A percentile compares a stretch with the other conserved stretches of the same genome.
Evolutionary conservation across 2,888 invertebrate genomes (phyloP).

Genomic region (Oxytorus armatus): DNA sequence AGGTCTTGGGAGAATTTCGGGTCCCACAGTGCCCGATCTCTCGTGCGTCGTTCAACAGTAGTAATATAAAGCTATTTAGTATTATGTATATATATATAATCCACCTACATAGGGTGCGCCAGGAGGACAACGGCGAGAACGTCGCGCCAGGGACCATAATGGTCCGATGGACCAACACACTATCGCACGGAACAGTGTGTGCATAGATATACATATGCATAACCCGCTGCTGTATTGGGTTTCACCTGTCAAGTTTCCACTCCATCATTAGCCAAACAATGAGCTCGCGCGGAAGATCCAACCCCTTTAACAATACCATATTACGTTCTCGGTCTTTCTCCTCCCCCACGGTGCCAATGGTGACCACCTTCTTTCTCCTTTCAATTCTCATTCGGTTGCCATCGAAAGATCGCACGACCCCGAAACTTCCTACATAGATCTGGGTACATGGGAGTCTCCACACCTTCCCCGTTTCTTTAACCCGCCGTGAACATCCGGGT

Average conservation of each 20-base stretch:
- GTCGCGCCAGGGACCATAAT: slow-evolving; percentile 60
- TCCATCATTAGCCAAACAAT: slow-evolving; percentile 83
- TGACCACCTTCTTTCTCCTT: too few relatives aligned
- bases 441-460: neutral
- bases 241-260: slow-evolving; percentile 84
- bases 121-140: slow-evolving; percentile 66
- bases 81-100: too few relatives aligned
- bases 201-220: slow-evolving; percentile 31
- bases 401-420: slow-evolving; percentile 5
- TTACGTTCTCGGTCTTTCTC: too few relatives aligned
- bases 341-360: too few relatives aligned
- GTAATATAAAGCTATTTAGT: too few relatives aligned
- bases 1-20: too few relatives aligned
- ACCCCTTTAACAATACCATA: slow-evolving; percentile 67
- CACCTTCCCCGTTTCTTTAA: slow-evolving; percentile 69
- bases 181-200: slow-evolving; percentile 6
- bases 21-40: too few relatives aligned
- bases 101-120: slow-evolving; percentile 68
- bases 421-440: neutral
- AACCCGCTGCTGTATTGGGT: slow-evolving; percentile 77
- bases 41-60: too few relatives aligned
- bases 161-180: slow-evolving; percentile 28
- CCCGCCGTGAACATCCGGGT: slow-evolving; percentile 64
- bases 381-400: too few relatives aligned
- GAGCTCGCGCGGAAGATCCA: slow-evolving; percentile 74